phyloP scores from a whole-genome alignment of 1,140 invertebrate genomes.

The Brachionus paranguensis region DNA sequence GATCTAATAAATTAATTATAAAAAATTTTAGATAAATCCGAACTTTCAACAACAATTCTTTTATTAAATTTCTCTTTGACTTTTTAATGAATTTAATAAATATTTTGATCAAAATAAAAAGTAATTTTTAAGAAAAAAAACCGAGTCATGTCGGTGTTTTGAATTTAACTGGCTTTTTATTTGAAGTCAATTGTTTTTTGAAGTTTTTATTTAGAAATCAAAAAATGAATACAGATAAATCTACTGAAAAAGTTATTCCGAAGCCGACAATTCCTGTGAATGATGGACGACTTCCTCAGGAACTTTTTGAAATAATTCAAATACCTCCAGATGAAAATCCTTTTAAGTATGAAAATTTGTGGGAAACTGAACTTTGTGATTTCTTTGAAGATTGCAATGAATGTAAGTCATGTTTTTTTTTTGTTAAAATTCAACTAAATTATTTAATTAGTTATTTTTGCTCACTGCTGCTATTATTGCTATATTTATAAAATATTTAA shows the following conservation, averaged over 20 bases:
- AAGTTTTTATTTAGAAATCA: background rate
- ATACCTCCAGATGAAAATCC: constrained; percentile 34
- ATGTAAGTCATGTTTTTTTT: background rate
- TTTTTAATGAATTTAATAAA: too few species aligned
- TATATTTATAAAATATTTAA: constrained; percentile 36
- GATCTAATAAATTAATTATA: background rate
- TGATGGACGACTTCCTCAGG: constrained; percentile 27
- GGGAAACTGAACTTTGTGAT: constrained; percentile 34
- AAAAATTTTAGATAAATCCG: background rate
- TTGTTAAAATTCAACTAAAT: background rate
- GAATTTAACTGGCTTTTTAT: background rate
- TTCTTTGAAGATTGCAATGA: constrained; percentile 39
- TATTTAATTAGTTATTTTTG: constrained; percentile 21
- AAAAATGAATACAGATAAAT: background rate
- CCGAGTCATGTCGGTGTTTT: background rate
- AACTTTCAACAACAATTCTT: too few species aligned
- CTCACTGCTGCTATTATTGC: constrained; percentile 39
- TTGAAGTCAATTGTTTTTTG: background rate
- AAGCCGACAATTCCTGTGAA: background rate
- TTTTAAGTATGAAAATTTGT: constrained; percentile 33
- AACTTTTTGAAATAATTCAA: constrained; percentile 39
- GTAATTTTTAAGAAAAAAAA: background rate
- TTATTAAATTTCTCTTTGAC: too few species aligned
- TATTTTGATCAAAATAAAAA: background rate
- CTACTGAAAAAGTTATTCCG: background rate